These are phyloP conservation scores for Numida meleagris DNA, from an alignment of 2,113 vertebrate genomes.

Conservation along the genomic window DNA sequence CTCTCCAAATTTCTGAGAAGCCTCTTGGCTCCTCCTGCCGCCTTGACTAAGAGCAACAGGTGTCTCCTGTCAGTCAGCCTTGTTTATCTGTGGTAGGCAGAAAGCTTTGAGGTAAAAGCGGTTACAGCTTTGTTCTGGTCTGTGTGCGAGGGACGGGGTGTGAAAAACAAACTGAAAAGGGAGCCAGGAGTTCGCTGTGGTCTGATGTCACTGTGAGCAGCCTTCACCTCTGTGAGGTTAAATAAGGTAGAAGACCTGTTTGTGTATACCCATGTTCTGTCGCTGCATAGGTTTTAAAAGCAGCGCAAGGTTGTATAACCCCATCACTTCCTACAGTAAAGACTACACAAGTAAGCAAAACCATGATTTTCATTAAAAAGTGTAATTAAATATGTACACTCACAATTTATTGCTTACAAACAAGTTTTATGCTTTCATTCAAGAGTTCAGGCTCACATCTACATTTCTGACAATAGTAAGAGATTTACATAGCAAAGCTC, in stretches of 20 bases:
- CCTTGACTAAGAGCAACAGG: not conserved
- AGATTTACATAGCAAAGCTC: not conserved
- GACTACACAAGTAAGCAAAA: not conserved
- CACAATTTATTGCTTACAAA: not conserved
- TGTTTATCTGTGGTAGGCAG: not conserved
- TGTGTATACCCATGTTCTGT: not conserved
- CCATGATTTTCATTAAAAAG: not conserved
- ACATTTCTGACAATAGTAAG: not conserved
- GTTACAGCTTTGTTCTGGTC: not conserved
- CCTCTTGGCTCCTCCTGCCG: not conserved
- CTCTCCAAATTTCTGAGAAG: not conserved
- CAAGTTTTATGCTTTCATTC: not conserved
- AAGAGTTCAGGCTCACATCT: not conserved
- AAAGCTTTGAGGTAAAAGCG: not conserved
- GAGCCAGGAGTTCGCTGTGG: not conserved
- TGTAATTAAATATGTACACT: not conserved
- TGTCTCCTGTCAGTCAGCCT: not conserved
- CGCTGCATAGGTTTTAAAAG: not conserved
- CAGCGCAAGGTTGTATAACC: not conserved
- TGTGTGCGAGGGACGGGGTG: not conserved
- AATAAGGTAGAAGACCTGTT: not conserved
- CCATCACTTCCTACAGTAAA: not conserved
- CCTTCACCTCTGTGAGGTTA: not conserved
- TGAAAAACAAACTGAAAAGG: not conserved
- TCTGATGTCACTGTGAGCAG: not conserved